Conservation (phyloP, 2,888 invertebrate species). For the Agriotes lineatus region DNA sequence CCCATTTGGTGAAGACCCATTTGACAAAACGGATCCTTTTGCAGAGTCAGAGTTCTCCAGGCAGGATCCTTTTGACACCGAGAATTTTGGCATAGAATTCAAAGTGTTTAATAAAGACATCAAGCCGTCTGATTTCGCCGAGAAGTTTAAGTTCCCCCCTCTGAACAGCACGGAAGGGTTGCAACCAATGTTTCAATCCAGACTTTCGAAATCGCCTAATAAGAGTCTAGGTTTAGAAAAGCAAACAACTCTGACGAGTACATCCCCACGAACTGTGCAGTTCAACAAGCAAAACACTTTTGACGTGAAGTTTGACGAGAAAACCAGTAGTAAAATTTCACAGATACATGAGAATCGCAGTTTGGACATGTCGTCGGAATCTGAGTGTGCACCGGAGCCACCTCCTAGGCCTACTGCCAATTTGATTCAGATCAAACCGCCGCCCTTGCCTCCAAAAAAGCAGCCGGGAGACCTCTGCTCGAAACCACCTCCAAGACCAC, state of each 20-base stretch:
- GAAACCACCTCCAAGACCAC: conserved; percentile 76
- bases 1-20: conserved; percentile 80
- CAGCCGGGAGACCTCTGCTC: conserved; percentile 70
- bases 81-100: conserved; percentile 60
- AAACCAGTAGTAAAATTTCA: conserved; percentile 34
- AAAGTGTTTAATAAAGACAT: conserved; percentile 54
- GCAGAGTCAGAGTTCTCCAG: conserved; percentile 70
- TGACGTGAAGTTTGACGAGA: conserved; percentile 60
- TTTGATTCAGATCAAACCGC: conserved; percentile 73
- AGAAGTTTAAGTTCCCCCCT: conserved; percentile 49
- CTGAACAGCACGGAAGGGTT: conserved; percentile 31
- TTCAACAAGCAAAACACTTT: conserved; percentile 64
- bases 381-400: conserved; percentile 71
- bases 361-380: conserved; percentile 62
- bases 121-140: conserved; percentile 57
- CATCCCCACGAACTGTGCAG: conserved; percentile 42
- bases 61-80: conserved; percentile 75
- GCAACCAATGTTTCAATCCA: conserved; percentile 27
- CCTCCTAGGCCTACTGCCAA: conserved; percentile 78
- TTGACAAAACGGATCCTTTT: conserved; percentile 78
- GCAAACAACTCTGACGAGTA: conserved; percentile 51
- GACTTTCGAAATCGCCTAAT: conserved; percentile 55
- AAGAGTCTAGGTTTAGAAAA: conserved; percentile 52
- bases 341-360: conserved; percentile 61
- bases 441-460: conserved; percentile 81